Conservation (phyloP, 2,888 invertebrate species). For the Netelia melanura region DNA sequence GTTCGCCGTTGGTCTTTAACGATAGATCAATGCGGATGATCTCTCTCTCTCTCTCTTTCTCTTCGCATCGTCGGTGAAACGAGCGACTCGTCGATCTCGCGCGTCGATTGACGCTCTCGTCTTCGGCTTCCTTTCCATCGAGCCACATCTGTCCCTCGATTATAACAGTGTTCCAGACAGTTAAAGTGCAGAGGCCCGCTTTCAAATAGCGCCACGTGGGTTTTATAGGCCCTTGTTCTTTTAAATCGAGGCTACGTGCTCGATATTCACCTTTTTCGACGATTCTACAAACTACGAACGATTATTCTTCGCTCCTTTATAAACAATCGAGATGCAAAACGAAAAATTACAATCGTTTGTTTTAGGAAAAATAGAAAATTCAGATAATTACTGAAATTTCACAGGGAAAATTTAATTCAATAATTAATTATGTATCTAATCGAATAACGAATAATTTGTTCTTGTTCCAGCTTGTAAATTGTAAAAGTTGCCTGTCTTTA, state of each 20-base stretch:
- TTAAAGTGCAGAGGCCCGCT: neutral
- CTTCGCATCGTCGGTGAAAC: constrained; percentile 7
- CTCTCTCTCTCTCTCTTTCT: constrained; percentile 41
- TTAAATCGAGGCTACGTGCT: neutral
- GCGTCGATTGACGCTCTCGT: constrained; percentile 55
- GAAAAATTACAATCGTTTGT: too few relatives aligned
- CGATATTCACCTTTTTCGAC: neutral
- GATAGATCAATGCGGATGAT: constrained; percentile 66
- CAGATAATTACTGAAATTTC: too few relatives aligned
- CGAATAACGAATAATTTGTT: too few relatives aligned
- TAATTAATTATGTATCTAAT: too few relatives aligned
- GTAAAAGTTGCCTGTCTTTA: too few relatives aligned
- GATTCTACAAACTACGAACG: neutral
- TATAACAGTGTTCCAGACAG: neutral
- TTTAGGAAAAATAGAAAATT: too few relatives aligned
- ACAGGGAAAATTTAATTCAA: too few relatives aligned
- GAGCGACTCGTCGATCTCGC: constrained; percentile 28
- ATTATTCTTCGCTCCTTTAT: too few relatives aligned
- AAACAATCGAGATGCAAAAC: too few relatives aligned
- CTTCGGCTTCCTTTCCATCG: constrained; percentile 62
- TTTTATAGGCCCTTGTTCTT: neutral
- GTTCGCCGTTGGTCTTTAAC: constrained; percentile 65
- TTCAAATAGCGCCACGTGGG: neutral
- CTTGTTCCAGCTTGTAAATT: too few relatives aligned
- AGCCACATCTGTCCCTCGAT: constrained; percentile 31